Evolutionary conservation across 2,888 invertebrate species (phyloP).

Genomic region (Microplitis manilae): DNA sequence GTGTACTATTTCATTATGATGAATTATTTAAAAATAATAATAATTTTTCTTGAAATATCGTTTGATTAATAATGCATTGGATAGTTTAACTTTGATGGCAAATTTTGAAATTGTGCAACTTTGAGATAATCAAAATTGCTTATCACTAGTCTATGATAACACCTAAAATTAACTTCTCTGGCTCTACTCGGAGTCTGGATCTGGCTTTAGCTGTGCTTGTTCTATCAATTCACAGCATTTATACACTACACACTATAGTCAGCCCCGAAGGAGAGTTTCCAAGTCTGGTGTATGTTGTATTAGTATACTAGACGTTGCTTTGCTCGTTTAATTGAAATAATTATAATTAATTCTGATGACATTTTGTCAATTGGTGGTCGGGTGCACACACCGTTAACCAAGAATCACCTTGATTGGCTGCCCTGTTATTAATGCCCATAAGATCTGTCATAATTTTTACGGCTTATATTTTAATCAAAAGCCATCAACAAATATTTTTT

Average conservation of each 20-base stretch:
- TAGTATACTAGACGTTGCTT: slow-evolving; percentile 12
- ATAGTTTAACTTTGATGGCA: slow-evolving; percentile 18
- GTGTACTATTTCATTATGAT: too few species aligned
- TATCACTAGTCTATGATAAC: slow-evolving; percentile 55
- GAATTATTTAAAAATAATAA: too few species aligned
- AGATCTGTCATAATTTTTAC: too few species aligned
- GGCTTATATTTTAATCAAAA: too few species aligned
- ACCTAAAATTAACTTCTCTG: slow-evolving; percentile 52
- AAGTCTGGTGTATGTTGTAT: not conserved
- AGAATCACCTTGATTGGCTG: slow-evolving; percentile 30
- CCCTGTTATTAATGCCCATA: not conserved
- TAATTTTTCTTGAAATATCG: not conserved
- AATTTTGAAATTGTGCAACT: slow-evolving; percentile 51
- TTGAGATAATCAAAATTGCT: slow-evolving; percentile 49
- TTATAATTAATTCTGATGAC: slow-evolving; percentile 44
- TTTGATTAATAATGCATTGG: not conserved
- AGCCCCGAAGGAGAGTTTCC: not conserved
- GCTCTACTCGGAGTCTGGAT: slow-evolving; percentile 11
- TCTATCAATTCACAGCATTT: slow-evolving; percentile 2
- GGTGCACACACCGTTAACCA: not conserved
- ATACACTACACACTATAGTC: not conserved
- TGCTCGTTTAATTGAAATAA: slow-evolving; percentile 45
- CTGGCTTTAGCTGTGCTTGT: not conserved
- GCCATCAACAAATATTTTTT: too few species aligned
- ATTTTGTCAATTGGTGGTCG: slow-evolving; percentile 15